A percentile compares a stretch with the other conserved stretches of the same genome.
phyloP scores from a whole-genome alignment of 2,797 vertebrate species.

The Rhinichthys osculus region DNA sequence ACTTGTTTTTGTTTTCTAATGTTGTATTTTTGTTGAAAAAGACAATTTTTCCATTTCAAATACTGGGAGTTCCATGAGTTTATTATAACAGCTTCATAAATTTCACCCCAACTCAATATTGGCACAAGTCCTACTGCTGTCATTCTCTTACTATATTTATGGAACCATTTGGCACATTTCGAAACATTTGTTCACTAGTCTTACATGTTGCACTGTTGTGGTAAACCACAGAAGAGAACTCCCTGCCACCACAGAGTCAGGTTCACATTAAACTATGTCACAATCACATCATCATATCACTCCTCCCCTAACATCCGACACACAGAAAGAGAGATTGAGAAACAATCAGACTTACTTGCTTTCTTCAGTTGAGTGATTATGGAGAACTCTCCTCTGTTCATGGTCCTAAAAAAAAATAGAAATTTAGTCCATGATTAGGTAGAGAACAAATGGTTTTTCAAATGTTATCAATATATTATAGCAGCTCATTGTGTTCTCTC shows the following conservation, averaged over 20 bases:
- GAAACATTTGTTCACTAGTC: not conserved
- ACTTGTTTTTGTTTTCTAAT: not conserved
- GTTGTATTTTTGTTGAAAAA: not conserved
- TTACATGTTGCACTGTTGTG: not conserved
- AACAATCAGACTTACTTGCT: slow-evolving; percentile 83
- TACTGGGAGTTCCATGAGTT: not conserved
- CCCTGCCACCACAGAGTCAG: not conserved
- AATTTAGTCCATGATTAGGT: slow-evolving; percentile 5
- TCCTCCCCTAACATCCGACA: not conserved
- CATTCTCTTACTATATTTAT: not conserved
- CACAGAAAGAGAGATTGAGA: not conserved
- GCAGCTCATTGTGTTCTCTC: not conserved
- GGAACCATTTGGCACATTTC: not conserved
- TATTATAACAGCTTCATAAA: not conserved
- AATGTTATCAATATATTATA: not conserved
- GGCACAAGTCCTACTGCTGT: not conserved
- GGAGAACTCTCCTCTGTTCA: slow-evolving; percentile 95
- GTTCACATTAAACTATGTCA: slow-evolving; percentile 7
- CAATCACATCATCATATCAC: not conserved
- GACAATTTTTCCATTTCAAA: not conserved
- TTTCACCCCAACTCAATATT: not conserved
- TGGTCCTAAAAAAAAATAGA: slow-evolving; percentile 82
- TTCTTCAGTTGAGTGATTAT: slow-evolving; percentile 92
- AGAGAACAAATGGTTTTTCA: not conserved
- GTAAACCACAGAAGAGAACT: slow-evolving; percentile 7